Base-by-base conservation (phyloP, 2,797 vertebrate species). In the Falco peregrinus region DNA sequence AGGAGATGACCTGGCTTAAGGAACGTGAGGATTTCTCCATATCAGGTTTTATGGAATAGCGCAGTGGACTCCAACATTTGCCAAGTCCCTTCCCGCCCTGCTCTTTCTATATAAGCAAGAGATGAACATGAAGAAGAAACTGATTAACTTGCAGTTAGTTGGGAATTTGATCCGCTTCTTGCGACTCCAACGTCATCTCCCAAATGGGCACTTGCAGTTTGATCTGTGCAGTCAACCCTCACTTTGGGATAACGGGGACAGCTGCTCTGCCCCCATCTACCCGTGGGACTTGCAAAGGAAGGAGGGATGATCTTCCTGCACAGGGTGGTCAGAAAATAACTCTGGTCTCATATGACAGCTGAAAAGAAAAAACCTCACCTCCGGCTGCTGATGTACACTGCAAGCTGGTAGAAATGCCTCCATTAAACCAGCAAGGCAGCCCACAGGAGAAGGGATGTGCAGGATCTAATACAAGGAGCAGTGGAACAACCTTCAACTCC, bases 71-170 rank as follows among this genome's bases (percentile, higher is more conserved):
- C 54, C 65, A 65, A 33, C 43, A 13, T 1, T 28, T 29, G n/a
- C 53, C 64, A 60, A 88, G 48, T 31, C 39, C 31, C 88, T 84
- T 86, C 95, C 76, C 93, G 79, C 60, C 81, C 61, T 48, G 56
- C 56, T 71, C 51, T 83, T 91, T 88, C 89, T 83, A 56, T 10
- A 53, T 1, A 78, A 91, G 74, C 63, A 89, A 20, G 79, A 83
- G 87, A 82, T 54, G 57, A 91, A 45, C 16, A 10, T 0, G 2
- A 69, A 59, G 78, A 33, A 39, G 71, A 68, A 68, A 19, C 63
- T 68, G 79, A 76, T 90, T 54, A 53, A 54, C 51, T 84, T 68
- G 80, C 68, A 86, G 47, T 48, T 45, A 4, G 24, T 67, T 16
- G 47, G 68, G 85, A 77, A 88, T 77, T 11, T 5, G 24, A 93